Evolutionary conservation across 2,888 invertebrate genomes (phyloP).

Genomic region (Pherbina coryleti): DNA sequence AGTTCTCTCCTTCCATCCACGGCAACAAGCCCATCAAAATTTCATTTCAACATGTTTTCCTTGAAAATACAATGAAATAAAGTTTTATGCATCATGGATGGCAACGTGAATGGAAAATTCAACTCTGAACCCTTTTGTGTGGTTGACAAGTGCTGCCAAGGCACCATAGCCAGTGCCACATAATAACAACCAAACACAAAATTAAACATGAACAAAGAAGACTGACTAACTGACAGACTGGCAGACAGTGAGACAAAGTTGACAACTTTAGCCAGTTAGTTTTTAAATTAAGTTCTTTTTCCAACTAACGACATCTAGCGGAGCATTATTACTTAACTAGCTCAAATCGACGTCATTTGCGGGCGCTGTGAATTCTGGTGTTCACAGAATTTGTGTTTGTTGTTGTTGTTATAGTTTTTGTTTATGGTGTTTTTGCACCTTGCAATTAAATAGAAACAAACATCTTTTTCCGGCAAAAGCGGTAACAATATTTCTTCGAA

Average conservation of each 20-base stretch:
- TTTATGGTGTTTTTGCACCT: neutral
- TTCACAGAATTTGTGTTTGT: neutral
- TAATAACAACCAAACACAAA: neutral
- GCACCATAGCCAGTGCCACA: neutral
- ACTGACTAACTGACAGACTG: neutral
- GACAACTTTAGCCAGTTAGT: no score
- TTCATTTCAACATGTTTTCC: no score
- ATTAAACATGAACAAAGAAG: neutral
- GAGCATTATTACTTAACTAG: neutral
- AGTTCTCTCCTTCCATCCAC: no score
- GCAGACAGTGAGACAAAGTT: no score
- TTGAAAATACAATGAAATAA: no score
- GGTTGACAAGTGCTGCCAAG: neutral
- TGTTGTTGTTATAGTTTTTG: no score
- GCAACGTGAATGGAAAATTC: no score
- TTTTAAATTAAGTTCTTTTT: neutral
- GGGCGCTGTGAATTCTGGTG: no score
- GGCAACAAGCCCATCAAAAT: no score
- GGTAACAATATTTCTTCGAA: neutral
- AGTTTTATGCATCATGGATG: no score
- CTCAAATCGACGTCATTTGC: neutral
- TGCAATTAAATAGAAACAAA: no score
- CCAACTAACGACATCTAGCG: neutral
- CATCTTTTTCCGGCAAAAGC: neutral
- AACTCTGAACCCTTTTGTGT: no score